Conservation (phyloP, 2,888 invertebrate genomes). For the Ceratothoa steindachneri region DNA sequence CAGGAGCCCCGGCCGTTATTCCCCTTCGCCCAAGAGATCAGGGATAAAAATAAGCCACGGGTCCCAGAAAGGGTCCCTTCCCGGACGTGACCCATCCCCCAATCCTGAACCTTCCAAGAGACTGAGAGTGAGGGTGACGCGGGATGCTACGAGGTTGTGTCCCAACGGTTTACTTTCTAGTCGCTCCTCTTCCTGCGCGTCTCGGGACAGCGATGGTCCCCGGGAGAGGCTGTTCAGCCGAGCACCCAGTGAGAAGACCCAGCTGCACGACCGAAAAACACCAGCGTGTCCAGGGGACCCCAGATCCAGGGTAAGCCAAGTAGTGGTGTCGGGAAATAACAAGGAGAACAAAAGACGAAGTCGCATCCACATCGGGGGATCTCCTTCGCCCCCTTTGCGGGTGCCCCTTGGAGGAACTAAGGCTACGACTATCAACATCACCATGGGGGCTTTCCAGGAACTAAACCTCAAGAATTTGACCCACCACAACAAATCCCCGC, state of each 20-base stretch:
- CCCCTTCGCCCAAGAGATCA: not conserved
- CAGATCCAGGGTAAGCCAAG: not conserved
- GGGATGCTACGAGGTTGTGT: not conserved
- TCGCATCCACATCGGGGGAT: constrained; percentile 30
- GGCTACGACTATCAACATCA: constrained; percentile 42
- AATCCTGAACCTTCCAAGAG: not conserved
- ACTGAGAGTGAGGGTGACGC: not conserved
- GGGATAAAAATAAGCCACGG: too few relatives aligned
- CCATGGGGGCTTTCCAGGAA: constrained; percentile 26
- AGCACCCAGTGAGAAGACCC: constrained; percentile 27
- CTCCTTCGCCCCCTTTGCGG: not conserved
- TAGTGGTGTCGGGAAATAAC: constrained; percentile 19
- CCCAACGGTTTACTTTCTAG: not conserved
- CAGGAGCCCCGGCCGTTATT: not conserved
- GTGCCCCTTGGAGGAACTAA: too few relatives aligned
- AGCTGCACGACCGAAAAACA: too few relatives aligned
- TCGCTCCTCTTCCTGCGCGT: not conserved
- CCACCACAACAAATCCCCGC: not conserved
- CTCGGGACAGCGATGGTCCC: not conserved
- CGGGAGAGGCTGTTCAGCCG: constrained; percentile 26
- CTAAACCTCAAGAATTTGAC: not conserved
- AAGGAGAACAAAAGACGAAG: constrained; percentile 43
- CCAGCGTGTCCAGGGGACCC: not conserved
- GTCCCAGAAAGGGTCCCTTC: not conserved
- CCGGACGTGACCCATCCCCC: not conserved